These are phyloP conservation scores for Enteromius unitaeniatus DNA, from an alignment of 2,797 vertebrate genomes.

Conservation along the genomic window DNA sequence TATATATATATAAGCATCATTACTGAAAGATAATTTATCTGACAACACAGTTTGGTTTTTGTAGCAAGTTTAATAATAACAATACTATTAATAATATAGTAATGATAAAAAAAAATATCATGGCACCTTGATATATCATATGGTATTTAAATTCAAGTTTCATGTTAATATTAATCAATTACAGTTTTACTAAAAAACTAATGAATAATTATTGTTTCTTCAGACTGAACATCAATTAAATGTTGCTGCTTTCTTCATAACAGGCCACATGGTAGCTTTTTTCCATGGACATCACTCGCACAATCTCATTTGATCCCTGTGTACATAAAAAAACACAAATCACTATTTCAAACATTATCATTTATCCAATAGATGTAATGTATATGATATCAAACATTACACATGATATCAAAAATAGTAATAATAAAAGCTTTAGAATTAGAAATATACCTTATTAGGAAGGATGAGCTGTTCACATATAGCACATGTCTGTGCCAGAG, in stretches of 20 bases:
- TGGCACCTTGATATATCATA: not conserved
- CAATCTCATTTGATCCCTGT: slow-evolving; percentile 89
- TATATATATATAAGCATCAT: not conserved
- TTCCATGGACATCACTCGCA: slow-evolving; percentile 85
- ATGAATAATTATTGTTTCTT: not conserved
- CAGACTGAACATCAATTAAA: not conserved
- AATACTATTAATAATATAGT: not conserved
- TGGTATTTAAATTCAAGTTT: not conserved
- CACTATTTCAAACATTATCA: not conserved
- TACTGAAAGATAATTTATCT: not conserved
- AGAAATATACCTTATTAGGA: slow-evolving; percentile 76
- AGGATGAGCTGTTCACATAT: slow-evolving; percentile 84
- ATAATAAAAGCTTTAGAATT: not conserved
- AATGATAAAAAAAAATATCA: not conserved
- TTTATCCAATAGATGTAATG: not conserved
- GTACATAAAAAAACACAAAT: slow-evolving; percentile 43
- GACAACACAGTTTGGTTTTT: not conserved
- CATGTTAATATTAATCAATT: not conserved
- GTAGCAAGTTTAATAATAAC: not conserved
- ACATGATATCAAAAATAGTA: slow-evolving; percentile 59
- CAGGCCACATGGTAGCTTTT: slow-evolving; percentile 88
- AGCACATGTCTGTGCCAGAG: slow-evolving; percentile 84
- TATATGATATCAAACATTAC: not conserved
- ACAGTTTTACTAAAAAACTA: not conserved
- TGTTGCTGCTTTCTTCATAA: slow-evolving; percentile 68